Base-by-base conservation (phyloP, 2,888 invertebrate genomes). In the Cancer borealis region DNA sequence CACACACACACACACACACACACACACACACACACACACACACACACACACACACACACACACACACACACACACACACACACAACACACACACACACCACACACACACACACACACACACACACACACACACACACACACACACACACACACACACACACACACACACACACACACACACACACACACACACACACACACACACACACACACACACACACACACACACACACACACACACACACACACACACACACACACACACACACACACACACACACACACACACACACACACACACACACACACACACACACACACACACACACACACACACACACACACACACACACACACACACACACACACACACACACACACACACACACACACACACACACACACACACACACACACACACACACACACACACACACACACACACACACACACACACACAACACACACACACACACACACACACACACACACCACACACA, bases 331-430 rank as follows among this genome's bases (percentile, higher is more conserved):
- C 30, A 84, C 30, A 84, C 30, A 84, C 30, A 84, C 30, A 88
- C 4, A 88, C 21, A 88, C 21, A 39, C 3, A 88, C 21, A 88
- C 21, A 88, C 21, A 39, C 46, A 39, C 46, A 88, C 21, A 39
- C 21, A 88, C 46, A 39, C 46, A 88, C 88, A 88, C 88, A 88
- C 88, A 39, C 88, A 88, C 88, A 88, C 39, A 88, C 39, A 39
- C 88, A 88, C 88, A 88, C 88, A 39, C 0, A 39, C 21, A 88
- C 46, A 88, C 21, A 88, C 88, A 88, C 39, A 88, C 88, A 88
- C 88, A n/a, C 30, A 84, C 30, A 84, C 30, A 84, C 30, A 4
- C n/a, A 84, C 30, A 2, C 5, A 4, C 30, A 4, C 30, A 84
- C 30, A 84, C 30, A 84, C 30, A 84, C 30, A 84, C 30, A 84